phyloP scores from a whole-genome alignment of 2,888 invertebrate genomes.

The Lathronympha strigana region DNA sequence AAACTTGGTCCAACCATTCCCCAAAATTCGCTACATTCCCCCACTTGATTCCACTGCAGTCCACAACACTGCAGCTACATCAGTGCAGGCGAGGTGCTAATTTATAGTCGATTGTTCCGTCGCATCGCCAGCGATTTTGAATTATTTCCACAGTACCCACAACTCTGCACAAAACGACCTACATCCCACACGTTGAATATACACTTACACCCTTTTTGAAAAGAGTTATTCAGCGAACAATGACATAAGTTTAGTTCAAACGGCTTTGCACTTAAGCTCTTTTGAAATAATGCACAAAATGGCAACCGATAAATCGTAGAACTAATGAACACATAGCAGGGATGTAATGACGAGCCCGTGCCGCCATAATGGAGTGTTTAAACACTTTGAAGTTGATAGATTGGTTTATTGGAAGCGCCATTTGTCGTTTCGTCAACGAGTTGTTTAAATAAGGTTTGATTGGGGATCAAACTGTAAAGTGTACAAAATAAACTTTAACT shows the following conservation, averaged over 20 bases:
- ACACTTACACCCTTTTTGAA: background rate
- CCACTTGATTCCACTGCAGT: constrained; percentile 7
- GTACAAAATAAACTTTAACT: no score
- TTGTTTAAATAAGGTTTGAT: background rate
- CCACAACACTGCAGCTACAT: constrained; percentile 15
- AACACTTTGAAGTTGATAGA: constrained; percentile 13
- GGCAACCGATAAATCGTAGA: background rate
- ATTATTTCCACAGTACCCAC: constrained; percentile 41
- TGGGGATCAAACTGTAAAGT: no score
- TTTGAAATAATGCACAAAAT: background rate
- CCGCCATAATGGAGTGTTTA: constrained; percentile 12
- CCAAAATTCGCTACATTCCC: constrained; percentile 2
- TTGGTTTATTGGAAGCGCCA: constrained; percentile 13
- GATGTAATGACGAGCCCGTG: constrained; percentile 19
- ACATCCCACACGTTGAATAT: constrained; percentile 43
- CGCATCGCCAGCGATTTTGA: constrained; percentile 46
- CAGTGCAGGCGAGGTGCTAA: constrained; percentile 46
- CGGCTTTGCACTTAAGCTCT: background rate
- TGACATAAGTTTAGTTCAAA: background rate
- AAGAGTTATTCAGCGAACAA: background rate
- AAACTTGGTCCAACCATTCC: no score
- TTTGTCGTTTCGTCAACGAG: constrained; percentile 1
- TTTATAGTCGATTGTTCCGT: constrained; percentile 51
- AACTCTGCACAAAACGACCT: constrained; percentile 45
- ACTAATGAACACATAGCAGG: constrained; percentile 15